phyloP scores from a whole-genome alignment of 2,888 invertebrate genomes.

The Cephus rjabovi region DNA sequence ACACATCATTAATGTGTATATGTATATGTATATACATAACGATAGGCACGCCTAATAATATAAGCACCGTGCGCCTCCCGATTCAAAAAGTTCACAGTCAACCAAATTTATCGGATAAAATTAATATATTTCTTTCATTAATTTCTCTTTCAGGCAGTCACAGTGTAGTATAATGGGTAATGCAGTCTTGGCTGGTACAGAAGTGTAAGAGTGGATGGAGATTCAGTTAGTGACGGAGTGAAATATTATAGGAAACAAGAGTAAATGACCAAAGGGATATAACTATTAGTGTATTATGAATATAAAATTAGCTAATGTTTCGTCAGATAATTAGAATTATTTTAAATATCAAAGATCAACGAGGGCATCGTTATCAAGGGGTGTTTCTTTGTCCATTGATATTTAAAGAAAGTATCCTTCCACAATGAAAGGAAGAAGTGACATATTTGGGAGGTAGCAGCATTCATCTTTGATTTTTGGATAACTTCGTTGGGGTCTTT shows the following conservation, averaged over 20 bases:
- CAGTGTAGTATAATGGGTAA: neutral
- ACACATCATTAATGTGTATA: conserved; percentile 31
- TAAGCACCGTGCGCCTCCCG: conserved; percentile 51
- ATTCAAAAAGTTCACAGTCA: conserved; percentile 50
- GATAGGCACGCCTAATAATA: conserved; percentile 38
- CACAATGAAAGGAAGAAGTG: neutral
- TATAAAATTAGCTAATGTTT: neutral
- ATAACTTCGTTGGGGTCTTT: neutral
- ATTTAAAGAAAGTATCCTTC: neutral
- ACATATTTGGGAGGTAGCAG: neutral
- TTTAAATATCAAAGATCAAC: neutral
- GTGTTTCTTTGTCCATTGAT: neutral
- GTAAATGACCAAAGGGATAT: neutral
- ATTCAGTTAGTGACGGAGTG: neutral
- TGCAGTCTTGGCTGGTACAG: neutral
- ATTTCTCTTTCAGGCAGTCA: neutral
- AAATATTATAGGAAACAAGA: neutral
- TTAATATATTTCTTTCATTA: neutral
- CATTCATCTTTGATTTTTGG: neutral
- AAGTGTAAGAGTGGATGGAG: neutral
- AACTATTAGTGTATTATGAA: neutral
- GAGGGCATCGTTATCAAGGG: neutral
- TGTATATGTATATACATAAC: conserved; percentile 40
- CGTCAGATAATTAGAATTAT: neutral
- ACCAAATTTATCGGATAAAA: neutral